Conservation (phyloP, 2,113 vertebrate species). For the Lasiurus borealis region DNA sequence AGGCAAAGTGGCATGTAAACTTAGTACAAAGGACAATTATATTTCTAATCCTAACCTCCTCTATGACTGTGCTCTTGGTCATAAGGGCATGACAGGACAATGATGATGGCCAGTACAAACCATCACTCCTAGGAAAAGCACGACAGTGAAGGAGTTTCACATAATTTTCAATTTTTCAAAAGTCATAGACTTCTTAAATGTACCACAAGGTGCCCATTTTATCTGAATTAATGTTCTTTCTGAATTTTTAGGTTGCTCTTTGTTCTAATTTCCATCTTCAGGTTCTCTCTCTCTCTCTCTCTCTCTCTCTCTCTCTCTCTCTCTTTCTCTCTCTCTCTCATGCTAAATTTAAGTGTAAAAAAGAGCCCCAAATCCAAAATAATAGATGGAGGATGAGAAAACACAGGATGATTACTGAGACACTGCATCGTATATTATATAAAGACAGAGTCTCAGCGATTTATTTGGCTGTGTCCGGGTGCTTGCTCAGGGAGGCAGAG, state of each 20-base stretch:
- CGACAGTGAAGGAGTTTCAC: neutral
- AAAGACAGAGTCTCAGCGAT: conserved; percentile 74
- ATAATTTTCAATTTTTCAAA: conserved; percentile 58
- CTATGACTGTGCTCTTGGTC: neutral
- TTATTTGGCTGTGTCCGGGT: conserved; percentile 76
- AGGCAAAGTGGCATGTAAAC: neutral
- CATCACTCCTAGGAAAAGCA: neutral
- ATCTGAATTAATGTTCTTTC: conserved; percentile 39
- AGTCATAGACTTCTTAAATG: neutral
- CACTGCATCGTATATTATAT: conserved; percentile 69
- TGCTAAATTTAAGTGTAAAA: conserved; percentile 46
- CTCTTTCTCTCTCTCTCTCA: neutral
- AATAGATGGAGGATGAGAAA: conserved; percentile 70
- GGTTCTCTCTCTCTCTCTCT: conserved; percentile 44
- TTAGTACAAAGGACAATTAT: neutral
- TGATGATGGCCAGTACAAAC: neutral
- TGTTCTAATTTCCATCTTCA: conserved; percentile 69
- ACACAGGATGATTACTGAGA: conserved; percentile 66
- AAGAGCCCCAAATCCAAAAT: conserved; percentile 63
- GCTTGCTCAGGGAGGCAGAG: conserved; percentile 76
- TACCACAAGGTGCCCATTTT: neutral
- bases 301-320: neutral
- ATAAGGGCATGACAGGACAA: neutral
- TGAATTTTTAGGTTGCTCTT: conserved; percentile 57
- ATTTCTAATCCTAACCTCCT: neutral